phyloP scores from a whole-genome alignment of 2,113 vertebrate species.

The Pluvialis apricaria region DNA sequence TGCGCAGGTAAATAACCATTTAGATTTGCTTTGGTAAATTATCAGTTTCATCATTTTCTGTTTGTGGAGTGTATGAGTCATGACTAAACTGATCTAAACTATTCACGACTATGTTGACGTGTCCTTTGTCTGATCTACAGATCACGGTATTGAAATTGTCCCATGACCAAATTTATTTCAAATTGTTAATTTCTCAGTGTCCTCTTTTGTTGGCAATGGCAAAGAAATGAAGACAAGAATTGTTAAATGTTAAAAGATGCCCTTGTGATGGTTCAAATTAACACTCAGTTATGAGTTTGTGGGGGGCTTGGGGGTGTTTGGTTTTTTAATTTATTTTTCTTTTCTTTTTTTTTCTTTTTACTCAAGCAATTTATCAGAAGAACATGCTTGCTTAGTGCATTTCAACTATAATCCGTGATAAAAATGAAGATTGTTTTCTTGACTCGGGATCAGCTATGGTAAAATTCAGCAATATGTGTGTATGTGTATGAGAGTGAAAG shows the following conservation, averaged over 20 bases:
- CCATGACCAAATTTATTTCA: not conserved
- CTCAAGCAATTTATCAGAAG: not conserved
- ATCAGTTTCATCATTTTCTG: not conserved
- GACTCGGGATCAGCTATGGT: not conserved
- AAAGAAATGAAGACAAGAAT: not conserved
- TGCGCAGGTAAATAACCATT: not conserved
- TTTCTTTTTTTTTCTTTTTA: not conserved
- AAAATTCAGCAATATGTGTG: not conserved
- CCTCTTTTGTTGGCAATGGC: not conserved
- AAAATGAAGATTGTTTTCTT: not conserved
- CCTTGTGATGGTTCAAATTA: not conserved
- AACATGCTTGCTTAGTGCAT: not conserved
- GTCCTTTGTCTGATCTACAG: not conserved
- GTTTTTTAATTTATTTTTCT: too few relatives aligned
- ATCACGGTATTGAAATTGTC: not conserved
- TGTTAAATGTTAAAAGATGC: not conserved
- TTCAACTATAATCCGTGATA: not conserved
- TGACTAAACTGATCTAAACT: not conserved
- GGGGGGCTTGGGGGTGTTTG: not conserved
- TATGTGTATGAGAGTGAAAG: not conserved
- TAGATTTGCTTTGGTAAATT: not conserved
- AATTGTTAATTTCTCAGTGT: not conserved
- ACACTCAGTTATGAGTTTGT: not conserved
- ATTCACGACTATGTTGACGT: not conserved
- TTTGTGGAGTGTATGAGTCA: not conserved